phyloP scores from a whole-genome alignment of 1,140 invertebrate species.

The Drosophila nigromelanica region DNA sequence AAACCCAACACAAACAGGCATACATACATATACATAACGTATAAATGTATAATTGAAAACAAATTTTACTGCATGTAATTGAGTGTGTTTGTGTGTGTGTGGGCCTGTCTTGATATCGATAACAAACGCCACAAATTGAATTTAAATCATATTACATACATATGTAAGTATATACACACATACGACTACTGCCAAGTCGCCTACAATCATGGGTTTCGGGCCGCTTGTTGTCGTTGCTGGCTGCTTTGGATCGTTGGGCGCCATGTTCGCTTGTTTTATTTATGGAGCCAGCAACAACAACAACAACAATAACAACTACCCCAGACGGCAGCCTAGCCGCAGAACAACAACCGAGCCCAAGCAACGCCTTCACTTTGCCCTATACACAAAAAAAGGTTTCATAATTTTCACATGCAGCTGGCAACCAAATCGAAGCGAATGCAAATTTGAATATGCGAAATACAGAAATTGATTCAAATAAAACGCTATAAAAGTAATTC shows the following conservation, averaged over 20 bases:
- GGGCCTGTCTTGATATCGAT: slow-evolving; percentile 73
- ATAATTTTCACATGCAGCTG: not conserved
- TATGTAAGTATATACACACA: slow-evolving; percentile 32
- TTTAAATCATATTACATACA: slow-evolving; percentile 77
- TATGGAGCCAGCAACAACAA: slow-evolving; percentile 57
- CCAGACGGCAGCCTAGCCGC: slow-evolving; percentile 12
- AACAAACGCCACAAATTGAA: slow-evolving; percentile 80
- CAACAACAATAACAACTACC: slow-evolving; percentile 29
- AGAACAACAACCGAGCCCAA: slow-evolving; percentile 22
- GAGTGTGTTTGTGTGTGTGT: slow-evolving; percentile 46
- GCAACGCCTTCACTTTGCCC: slow-evolving; percentile 51
- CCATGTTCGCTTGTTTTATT: slow-evolving; percentile 71
- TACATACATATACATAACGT: slow-evolving; percentile 44
- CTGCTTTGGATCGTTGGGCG: slow-evolving; percentile 37
- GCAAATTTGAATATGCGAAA: not conserved
- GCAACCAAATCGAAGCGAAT: not conserved
- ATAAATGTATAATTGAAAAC: slow-evolving; percentile 75
- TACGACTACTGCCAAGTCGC: slow-evolving; percentile 14
- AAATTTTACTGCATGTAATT: slow-evolving; percentile 78
- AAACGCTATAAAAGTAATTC: too few species aligned
- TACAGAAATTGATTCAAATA: too few species aligned
- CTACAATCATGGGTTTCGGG: slow-evolving; percentile 16
- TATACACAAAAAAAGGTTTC: slow-evolving; percentile 19
- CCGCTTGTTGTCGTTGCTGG: slow-evolving; percentile 24
- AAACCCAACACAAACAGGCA: slow-evolving; percentile 2